Evolutionary conservation across 2,888 invertebrate genomes (phyloP), one percentile per base, ranked within the genome.

Genomic region (Baronia brevicornis): DNA sequence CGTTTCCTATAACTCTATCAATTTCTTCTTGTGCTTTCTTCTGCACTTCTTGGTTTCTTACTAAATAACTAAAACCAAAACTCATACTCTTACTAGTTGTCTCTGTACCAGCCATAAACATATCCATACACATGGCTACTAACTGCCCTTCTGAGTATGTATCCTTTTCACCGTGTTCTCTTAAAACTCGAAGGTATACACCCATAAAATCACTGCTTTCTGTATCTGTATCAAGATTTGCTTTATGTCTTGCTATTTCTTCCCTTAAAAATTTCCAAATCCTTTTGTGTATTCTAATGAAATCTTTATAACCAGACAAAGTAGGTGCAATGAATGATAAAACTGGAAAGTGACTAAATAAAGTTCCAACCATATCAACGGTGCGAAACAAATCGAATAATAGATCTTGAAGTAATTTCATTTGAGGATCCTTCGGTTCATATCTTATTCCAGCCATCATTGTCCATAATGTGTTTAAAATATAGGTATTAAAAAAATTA

Each of bases 21-120:
- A 95, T 91, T 74, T 95, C 94, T 30, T 88, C 87, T 48, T 91
- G 93, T 0, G 92, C 92, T 53, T 89, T 91, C 44, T 67, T 86
- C 55, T 94, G 94, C 0, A 94, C 88, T 1, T 89, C 85, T 9
- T 90, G 92, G 49, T 91, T 86, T 8, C 90, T 73, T 3, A 93
- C 86, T 47, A 95, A 62, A 54, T 93, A 90, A 43, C 93, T 82
- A 48, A 94, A 92, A 36, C 90, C 88, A 55, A 94, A 94, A 13
- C 91, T 89, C 52, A 94, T 75, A 15, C 90, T 89, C 60, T 94
- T 94, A 29, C 89, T 90, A 0, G 94, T 94, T 0, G 95, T 95
- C 71, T 95, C 95, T 0, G 94, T 92, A 0, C 94, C 95, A 10
- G 94, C 95, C 85, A 94, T 89, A 51, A 95, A 95, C 86, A 95